A percentile compares a stretch with the other conserved stretches of the same genome.
These are phyloP conservation scores for Acleris holmiana DNA, from an alignment of 2,888 invertebrate species.

Conservation along the genomic window DNA sequence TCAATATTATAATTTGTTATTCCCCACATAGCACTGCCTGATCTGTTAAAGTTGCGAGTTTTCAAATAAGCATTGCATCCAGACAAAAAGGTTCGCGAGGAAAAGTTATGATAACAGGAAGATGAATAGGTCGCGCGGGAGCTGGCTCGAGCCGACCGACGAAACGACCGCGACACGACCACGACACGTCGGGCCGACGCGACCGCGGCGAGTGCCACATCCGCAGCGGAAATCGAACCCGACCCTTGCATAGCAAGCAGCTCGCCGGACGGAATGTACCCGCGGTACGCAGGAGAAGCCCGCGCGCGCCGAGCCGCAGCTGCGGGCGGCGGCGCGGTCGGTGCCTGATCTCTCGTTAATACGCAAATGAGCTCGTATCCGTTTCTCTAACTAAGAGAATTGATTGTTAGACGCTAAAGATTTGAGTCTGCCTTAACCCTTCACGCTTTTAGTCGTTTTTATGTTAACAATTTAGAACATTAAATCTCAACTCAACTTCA, in stretches of 20 bases:
- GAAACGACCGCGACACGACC: not conserved
- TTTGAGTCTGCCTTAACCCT: too few relatives aligned
- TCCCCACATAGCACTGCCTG: too few relatives aligned
- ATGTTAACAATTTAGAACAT: too few relatives aligned
- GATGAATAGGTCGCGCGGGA: constrained; percentile 15
- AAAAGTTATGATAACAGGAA: constrained; percentile 16
- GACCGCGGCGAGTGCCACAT: not conserved
- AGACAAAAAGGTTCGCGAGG: constrained; percentile 8
- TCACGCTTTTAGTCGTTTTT: too few relatives aligned
- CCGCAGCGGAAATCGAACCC: constrained; percentile 22
- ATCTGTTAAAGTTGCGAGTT: too few relatives aligned
- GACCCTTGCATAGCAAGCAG: constrained; percentile 25
- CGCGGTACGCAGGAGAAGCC: constrained; percentile 10
- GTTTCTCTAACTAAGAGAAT: too few relatives aligned
- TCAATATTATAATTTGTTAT: too few relatives aligned
- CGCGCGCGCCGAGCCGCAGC: constrained; percentile 1
- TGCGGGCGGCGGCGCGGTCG: not conserved
- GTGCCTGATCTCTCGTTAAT: too few relatives aligned
- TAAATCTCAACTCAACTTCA: too few relatives aligned
- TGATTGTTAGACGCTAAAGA: too few relatives aligned
- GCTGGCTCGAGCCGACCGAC: too few relatives aligned
- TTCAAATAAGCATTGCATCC: not conserved
- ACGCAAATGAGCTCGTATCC: too few relatives aligned
- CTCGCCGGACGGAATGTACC: not conserved
- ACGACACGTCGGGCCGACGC: not conserved